Evolutionary conservation across 2,888 invertebrate species (phyloP), one percentile per base, ranked within the genome.

Genomic region (Cosmia pyralina): DNA sequence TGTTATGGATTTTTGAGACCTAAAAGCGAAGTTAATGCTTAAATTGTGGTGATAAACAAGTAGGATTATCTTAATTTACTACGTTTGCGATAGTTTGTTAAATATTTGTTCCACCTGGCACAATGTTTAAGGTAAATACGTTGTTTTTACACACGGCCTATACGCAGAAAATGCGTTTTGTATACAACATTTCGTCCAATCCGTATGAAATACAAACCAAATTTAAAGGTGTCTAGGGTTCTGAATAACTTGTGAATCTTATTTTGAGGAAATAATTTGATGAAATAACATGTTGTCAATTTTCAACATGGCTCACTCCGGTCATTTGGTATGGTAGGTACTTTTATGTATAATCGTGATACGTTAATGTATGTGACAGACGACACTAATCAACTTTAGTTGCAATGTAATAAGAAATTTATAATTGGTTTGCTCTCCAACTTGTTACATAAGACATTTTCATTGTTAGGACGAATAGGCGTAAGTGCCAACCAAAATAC

Each of bases 301-400:
- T 92, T 93, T 91, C 94, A 95, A 94, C 92, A 95, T 94, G 95
- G 95, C 94, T 91, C 91, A 87, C 90, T 88, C 87, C 88, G 88
- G 89, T 89, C 88, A 85, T 83, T 88, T 87, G 68, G 77, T 85
- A 83, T 88, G 82, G 84, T 88, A 88, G 81, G 83, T 88, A 87
- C 81, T 85, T 85, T 79, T 83, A 85, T 76, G 76, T 89, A 82
- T 84, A 86, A 86, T 81, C 85, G 84, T 79, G 74, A 81, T 87
- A 84, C 77, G 75, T 71, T 83, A 70, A 75, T 77, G 68, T 81
- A 76, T 70, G 70, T 85, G 83, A 82, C 82, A 78, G 75, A 71
- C 83, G 74, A 83, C 69, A 78, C 70, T 68, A 81, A 71, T 70
- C 78, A 83, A 81, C 77, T 71, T 73, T 67, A 60, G 38, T 72